These are phyloP conservation scores for Cartodere bifasciata DNA, from an alignment of 2,888 invertebrate species.

Conservation along the genomic window DNA sequence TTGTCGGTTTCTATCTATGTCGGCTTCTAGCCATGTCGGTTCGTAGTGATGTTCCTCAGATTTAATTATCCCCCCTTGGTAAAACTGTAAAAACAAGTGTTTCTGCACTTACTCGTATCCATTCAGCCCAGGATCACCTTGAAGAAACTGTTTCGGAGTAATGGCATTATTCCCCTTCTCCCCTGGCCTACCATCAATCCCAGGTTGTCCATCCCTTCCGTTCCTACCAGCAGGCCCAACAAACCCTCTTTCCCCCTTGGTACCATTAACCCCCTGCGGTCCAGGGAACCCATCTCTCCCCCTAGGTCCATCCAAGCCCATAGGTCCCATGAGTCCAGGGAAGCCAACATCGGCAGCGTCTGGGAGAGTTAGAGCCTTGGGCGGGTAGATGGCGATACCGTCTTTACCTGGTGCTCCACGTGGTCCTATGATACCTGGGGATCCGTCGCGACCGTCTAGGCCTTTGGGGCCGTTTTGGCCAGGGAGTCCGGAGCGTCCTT, in stretches of 20 bases:
- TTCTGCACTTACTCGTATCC: conserved; percentile 33
- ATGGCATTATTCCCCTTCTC: conserved; percentile 44
- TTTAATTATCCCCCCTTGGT: too few relatives aligned
- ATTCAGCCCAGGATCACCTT: conserved; percentile 38
- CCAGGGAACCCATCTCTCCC: conserved; percentile 42
- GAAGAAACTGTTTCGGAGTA: conserved; percentile 36
- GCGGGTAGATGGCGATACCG: conserved; percentile 21
- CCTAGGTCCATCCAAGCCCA: conserved; percentile 45
- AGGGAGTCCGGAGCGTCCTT: conserved; percentile 36
- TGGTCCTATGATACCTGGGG: conserved; percentile 32
- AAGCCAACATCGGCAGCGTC: conserved; percentile 35
- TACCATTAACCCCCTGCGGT: conserved; percentile 21
- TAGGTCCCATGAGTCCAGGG: conserved; percentile 45
- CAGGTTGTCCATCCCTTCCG: conserved; percentile 32
- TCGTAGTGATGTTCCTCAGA: too few relatives aligned
- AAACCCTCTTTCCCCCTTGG: conserved; percentile 41
- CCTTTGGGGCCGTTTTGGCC: conserved; percentile 37
- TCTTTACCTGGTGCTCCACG: conserved; percentile 29
- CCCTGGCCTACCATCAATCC: conserved; percentile 33
- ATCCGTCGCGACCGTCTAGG: conserved; percentile 28
- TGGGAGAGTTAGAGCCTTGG: conserved; percentile 13
- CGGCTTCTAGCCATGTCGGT: too few relatives aligned
- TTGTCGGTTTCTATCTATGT: too few relatives aligned
- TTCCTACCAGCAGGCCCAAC: conserved; percentile 26
- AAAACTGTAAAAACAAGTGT: too few relatives aligned